Percentiles rank a stretch among this genome's conserved stretches.
phyloP scores from a whole-genome alignment of 2,797 vertebrate genomes.

The Heliangelus exortis region DNA sequence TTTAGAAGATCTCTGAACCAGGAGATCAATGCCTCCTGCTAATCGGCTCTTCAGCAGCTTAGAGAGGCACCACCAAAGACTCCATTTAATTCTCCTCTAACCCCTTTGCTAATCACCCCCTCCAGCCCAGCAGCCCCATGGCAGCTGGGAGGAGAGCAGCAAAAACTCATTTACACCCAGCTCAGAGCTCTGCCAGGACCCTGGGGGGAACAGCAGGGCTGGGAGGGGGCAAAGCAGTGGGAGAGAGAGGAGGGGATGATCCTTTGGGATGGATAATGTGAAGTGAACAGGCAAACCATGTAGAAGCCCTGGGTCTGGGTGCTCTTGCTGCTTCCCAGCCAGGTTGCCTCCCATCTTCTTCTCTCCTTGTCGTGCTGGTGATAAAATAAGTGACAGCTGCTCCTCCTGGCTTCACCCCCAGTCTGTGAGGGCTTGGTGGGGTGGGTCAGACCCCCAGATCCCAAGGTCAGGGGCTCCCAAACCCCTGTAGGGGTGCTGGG shows the following conservation, averaged over 20 bases:
- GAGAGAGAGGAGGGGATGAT: background rate
- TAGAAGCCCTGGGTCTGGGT: background rate
- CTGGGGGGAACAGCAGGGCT: background rate
- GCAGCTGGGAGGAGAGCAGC: background rate
- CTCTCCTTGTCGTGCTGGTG: background rate
- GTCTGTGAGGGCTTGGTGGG: background rate
- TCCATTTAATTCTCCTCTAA: slow-evolving; percentile 58
- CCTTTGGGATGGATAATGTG: fast-evolving
- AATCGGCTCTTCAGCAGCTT: slow-evolving; percentile 65
- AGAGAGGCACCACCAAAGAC: slow-evolving; percentile 48
- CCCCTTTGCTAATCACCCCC: slow-evolving; percentile 36
- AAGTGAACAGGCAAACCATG: no score
- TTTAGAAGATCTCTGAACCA: slow-evolving; percentile 59
- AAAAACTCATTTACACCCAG: background rate
- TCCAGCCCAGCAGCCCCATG: background rate
- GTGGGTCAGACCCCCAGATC: background rate
- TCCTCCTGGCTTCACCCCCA: background rate
- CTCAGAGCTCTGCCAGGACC: background rate
- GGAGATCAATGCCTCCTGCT: slow-evolving; percentile 62
- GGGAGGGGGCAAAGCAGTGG: background rate
- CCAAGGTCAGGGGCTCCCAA: background rate
- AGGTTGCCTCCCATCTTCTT: fast-evolving
- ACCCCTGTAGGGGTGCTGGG: no score
- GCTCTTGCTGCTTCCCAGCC: background rate
- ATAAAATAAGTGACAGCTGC: no score